phyloP scores from a whole-genome alignment of 2,797 vertebrate species.

The Cheirogaleus major region DNA sequence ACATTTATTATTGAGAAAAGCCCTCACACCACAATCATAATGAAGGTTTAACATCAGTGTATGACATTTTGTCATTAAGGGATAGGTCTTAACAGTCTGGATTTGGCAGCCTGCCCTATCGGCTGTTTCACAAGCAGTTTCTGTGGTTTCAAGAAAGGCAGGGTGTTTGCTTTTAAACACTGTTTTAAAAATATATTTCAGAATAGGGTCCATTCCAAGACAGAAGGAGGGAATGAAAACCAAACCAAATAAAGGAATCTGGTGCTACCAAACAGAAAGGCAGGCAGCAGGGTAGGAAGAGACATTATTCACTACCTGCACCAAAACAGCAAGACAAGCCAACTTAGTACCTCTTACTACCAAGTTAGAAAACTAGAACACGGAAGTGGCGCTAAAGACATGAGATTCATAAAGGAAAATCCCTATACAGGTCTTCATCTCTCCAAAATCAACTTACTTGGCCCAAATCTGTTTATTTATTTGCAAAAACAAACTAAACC shows the following conservation, averaged over 20 bases:
- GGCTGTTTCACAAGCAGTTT: conserved; percentile 69
- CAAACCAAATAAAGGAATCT: conserved; percentile 63
- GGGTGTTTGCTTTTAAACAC: conserved; percentile 72
- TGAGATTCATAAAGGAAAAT: background rate
- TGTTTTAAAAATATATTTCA: conserved; percentile 70
- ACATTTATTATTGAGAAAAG: conserved; percentile 39
- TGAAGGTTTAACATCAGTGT: background rate
- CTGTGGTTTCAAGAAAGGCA: conserved; percentile 73
- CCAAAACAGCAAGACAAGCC: background rate
- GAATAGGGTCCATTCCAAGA: conserved; percentile 59
- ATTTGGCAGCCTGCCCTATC: conserved; percentile 62
- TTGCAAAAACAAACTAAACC: background rate
- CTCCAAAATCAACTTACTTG: background rate
- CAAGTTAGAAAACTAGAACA: background rate
- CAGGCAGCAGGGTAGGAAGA: background rate
- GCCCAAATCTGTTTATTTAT: conserved; percentile 3
- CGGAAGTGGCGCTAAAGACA: background rate
- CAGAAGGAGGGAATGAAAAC: conserved; percentile 58
- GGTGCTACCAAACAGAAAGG: background rate
- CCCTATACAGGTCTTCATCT: background rate
- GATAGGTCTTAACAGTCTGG: conserved; percentile 59
- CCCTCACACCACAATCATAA: background rate
- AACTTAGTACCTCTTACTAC: background rate
- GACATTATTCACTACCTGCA: background rate
- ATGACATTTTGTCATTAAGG: conserved; percentile 62